Evolutionary conservation across 2,888 invertebrate species (phyloP), one percentile per base, ranked within the genome.

Genomic region (Melinopterus prodromus): DNA sequence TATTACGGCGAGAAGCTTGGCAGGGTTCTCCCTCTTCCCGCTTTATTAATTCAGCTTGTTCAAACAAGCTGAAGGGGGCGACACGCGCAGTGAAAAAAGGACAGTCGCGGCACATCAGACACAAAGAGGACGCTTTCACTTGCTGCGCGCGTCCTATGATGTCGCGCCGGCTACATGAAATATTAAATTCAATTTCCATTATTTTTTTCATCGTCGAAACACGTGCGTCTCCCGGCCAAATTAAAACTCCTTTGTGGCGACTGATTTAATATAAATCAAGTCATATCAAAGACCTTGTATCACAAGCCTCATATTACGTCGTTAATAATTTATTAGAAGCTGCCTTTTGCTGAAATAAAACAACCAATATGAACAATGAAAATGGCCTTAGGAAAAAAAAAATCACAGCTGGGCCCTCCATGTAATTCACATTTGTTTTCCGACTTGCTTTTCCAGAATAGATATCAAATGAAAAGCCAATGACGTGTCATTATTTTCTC

Each of bases 41-140:
- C 53, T 53, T 53, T 53, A 53, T 53, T 53, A 53, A 53, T 53
- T 53, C 53, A 53, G 53, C 53, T 53, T 53, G 53, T 53, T 53
- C 53, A 53, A 53, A 53, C 53, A 53, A 53, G 53, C 53, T 53
- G 5, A 53, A 53, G 12, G 53, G 53, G 53, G 53, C 53, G 53
- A 53, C 53, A 53, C 53, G 53, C 53, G 53, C 53, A 3, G 53
- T 12, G 53, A 53, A 53, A 53, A 53, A 53, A 53, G 5, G 53
- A 53, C 53, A 53, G 53, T 53, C 53, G 53, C 53, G 53, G 53
- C 2, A 53, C 5, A 53, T 53, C 53, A 53, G 53, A 6, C 53
- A 53, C 53, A 53, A 53, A 53, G 53, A 4, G 53, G 53, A 6
- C 53, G 53, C 53, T 53, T 53, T 53, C 53, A 53, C 12, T 53